Conservation (phyloP, 2,888 invertebrate genomes). For the Mythimna loreyi region DNA sequence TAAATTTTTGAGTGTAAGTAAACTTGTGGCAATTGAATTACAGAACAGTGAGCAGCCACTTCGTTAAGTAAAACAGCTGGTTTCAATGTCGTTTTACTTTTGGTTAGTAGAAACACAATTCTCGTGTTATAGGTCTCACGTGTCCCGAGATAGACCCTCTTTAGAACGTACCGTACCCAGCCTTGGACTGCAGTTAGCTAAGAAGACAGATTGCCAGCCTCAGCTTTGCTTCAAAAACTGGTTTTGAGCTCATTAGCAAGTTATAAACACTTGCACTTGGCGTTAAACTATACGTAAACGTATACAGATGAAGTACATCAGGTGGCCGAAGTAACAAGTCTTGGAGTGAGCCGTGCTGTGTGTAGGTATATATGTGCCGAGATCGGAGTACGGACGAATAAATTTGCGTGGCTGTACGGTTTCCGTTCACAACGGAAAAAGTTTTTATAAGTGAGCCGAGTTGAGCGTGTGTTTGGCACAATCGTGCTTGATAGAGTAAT, state of each 20-base stretch:
- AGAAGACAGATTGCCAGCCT: conserved; percentile 50
- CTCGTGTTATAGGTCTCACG: neutral
- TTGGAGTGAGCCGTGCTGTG: conserved; percentile 25
- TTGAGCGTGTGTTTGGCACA: conserved; percentile 53
- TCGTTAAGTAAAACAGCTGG: conserved; percentile 25
- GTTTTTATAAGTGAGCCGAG: conserved; percentile 49
- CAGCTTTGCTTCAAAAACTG: conserved; percentile 46
- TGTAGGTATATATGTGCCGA: conserved; percentile 26
- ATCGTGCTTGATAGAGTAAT: conserved; percentile 71
- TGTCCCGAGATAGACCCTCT: conserved; percentile 9
- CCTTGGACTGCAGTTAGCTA: conserved; percentile 32
- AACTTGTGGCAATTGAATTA: conserved; percentile 9
- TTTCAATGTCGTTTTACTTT: conserved; percentile 26
- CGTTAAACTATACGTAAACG: conserved; percentile 44
- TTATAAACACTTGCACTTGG: conserved; percentile 58
- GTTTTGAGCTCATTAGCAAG: conserved; percentile 59
- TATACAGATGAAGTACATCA: conserved; percentile 44
- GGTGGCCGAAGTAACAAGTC: conserved; percentile 55
- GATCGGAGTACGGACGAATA: conserved; percentile 54
- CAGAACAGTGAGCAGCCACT: conserved; percentile 8
- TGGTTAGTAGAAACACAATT: conserved; percentile 1
- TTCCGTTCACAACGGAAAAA: conserved; percentile 61
- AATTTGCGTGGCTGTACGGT: conserved; percentile 61
- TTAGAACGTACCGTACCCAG: conserved; percentile 29
- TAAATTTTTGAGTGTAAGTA: conserved; percentile 1